Evolutionary conservation across 2,888 invertebrate genomes (phyloP).

Genomic region (Phyto melanocephala): DNA sequence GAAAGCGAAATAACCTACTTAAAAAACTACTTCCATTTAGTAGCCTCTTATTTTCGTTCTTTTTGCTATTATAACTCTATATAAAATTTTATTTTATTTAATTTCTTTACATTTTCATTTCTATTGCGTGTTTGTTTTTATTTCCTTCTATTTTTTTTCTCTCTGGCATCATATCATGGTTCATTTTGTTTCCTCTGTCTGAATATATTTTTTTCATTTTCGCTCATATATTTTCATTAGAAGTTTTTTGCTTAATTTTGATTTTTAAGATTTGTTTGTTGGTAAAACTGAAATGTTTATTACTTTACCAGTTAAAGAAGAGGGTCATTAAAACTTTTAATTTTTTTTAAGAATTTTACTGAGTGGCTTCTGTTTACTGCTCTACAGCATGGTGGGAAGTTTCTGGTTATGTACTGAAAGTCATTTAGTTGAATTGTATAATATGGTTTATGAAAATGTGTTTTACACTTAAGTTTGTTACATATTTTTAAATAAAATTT

Average conservation of each 20-base stretch:
- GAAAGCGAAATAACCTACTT: background rate
- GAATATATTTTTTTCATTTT: background rate
- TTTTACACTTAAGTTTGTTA: background rate
- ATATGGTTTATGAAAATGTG: background rate
- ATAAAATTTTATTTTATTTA: background rate
- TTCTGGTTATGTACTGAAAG: background rate
- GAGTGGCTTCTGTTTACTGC: background rate
- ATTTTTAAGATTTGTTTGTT: background rate
- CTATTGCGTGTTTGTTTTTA: constrained; percentile 1
- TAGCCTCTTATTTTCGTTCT: background rate
- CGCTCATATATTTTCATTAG: constrained; percentile 20
- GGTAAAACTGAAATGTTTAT: constrained; percentile 26
- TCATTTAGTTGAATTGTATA: background rate
- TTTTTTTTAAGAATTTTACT: background rate
- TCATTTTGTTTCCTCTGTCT: constrained; percentile 28
- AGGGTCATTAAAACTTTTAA: constrained; percentile 31
- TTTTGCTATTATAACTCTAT: background rate
- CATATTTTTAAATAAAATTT: background rate
- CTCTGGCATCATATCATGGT: background rate
- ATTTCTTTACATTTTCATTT: background rate
- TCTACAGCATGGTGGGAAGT: background rate
- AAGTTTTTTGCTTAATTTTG: background rate
- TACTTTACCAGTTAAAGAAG: background rate
- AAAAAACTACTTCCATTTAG: background rate
- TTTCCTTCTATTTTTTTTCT: background rate